Percentiles rank a stretch among this genome's conserved stretches.
Conservation (phyloP, 2,113 vertebrate species). For the Orientallactaga bullata region DNA sequence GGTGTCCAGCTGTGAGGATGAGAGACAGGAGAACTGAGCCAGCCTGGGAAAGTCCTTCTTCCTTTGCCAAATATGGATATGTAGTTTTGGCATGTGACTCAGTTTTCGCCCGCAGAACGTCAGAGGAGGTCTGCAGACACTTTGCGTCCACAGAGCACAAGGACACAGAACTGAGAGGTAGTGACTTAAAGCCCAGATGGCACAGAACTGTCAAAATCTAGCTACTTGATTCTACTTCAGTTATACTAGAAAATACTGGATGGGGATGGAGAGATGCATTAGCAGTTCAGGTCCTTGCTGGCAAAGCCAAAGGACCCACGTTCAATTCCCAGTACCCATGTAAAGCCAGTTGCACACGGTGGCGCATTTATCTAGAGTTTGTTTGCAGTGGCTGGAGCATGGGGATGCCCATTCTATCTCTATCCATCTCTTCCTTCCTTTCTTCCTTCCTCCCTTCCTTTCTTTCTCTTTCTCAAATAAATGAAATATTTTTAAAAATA, state of each 20-base stretch:
- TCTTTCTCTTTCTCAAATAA: too few species aligned
- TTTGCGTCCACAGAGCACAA: not conserved
- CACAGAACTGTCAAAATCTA: not conserved
- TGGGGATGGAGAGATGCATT: too few species aligned
- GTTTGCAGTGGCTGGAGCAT: too few species aligned
- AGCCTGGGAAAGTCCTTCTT: constrained; percentile 20
- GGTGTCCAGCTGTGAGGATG: not conserved
- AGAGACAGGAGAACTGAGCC: not conserved
- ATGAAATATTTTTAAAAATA: too few species aligned
- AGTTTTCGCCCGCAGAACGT: not conserved
- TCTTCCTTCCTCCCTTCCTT: too few species aligned
- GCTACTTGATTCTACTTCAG: not conserved
- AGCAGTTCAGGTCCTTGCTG: too few species aligned
- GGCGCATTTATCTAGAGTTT: too few species aligned
- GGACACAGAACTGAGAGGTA: not conserved
- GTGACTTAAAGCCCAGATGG: not conserved
- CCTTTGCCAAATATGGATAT: constrained; percentile 32
- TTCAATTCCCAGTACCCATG: too few species aligned
- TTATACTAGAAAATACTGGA: not conserved
- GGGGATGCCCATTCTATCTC: too few species aligned
- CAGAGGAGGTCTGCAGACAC: not conserved
- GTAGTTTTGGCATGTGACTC: not conserved
- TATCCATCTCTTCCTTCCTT: too few species aligned
- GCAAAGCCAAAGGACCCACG: too few species aligned
- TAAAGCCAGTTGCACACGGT: too few species aligned